Evolutionary conservation across 2,113 vertebrate species (phyloP).

Genomic region (Penelope pileata): DNA sequence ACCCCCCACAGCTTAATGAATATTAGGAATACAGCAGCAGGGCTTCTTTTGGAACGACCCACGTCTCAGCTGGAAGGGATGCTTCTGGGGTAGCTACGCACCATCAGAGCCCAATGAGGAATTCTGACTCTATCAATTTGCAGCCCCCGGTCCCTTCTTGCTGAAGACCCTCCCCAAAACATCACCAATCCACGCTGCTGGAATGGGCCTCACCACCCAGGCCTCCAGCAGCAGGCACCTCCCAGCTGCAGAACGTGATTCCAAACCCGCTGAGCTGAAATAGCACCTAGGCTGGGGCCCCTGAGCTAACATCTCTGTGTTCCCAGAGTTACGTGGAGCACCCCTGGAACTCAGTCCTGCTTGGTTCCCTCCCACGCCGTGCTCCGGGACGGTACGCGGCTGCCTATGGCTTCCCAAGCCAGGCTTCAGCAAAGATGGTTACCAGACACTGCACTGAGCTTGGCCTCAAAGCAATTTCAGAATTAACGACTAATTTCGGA

Average conservation of each 20-base stretch:
- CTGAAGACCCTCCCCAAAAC: background rate
- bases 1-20: background rate
- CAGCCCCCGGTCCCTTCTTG: background rate
- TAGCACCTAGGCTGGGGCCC: accelerated
- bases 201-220: background rate
- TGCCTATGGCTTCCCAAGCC: background rate
- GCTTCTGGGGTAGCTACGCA: accelerated
- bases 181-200: accelerated
- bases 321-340: background rate
- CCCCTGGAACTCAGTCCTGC: background rate
- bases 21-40: accelerated
- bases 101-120: background rate
- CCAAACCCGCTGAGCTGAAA: background rate
- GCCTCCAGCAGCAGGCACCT: background rate
- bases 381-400: background rate
- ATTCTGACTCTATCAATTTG: background rate
- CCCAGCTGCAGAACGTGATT: background rate
- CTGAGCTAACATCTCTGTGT: background rate
- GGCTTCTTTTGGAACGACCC: background rate
- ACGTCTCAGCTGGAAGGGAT: background rate
- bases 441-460: accelerated
- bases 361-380: background rate
- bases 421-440: background rate
- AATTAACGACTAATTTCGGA: background rate
- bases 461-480: background rate